Percentiles rank a stretch among this genome's conserved stretches.
These are phyloP conservation scores for Grantiella picta DNA, from an alignment of 2,113 vertebrate species.

Conservation along the genomic window DNA sequence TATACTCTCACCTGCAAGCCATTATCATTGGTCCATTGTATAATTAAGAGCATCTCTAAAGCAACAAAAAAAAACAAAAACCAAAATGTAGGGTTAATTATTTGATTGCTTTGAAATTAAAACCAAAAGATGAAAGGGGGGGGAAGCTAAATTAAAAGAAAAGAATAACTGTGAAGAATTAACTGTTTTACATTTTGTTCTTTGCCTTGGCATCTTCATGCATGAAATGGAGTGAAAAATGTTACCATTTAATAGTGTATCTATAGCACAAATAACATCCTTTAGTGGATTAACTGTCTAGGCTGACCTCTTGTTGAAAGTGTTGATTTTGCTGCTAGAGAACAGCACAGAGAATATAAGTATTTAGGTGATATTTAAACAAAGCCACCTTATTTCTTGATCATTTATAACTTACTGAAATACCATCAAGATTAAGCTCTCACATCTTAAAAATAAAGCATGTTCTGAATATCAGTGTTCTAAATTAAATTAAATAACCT, in stretches of 20 bases:
- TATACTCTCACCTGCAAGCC: neutral
- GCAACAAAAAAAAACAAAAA: neutral
- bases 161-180: neutral
- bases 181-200: neutral
- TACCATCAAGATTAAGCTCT: neutral
- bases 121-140: neutral
- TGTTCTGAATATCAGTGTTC: neutral
- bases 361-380: neutral
- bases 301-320: neutral
- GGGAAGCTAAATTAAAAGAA: neutral
- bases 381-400: neutral
- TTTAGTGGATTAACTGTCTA: neutral
- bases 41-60: neutral
- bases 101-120: neutral
- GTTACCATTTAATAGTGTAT: neutral
- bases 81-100: neutral
- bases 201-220: neutral
- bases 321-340: neutral
- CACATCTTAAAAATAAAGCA: neutral
- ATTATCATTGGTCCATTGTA: neutral
- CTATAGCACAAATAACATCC: neutral
- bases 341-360: neutral
- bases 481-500: neutral
- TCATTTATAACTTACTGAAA: neutral
- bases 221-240: neutral